A percentile compares a stretch with the other conserved stretches of the same genome.
Conservation (phyloP, 35 echinoderm and acorn worm species). For the Eucidaris tribuloides region DNA sequence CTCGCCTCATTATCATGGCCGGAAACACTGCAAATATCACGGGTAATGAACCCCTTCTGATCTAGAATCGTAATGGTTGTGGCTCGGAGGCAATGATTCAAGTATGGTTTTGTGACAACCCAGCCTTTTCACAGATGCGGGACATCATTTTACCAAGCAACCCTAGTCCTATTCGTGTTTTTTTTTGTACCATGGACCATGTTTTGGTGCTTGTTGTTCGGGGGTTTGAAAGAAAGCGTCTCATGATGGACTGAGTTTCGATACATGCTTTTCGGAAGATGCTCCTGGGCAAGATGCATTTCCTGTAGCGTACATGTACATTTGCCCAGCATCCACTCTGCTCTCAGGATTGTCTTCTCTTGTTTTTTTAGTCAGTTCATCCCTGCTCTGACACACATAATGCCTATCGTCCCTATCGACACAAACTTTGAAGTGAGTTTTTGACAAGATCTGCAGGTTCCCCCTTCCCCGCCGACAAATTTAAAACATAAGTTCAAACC, state of each 20-base stretch:
- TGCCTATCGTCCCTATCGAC: not conserved
- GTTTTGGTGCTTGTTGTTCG: not conserved
- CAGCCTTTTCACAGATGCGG: not conserved
- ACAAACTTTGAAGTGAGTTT: not conserved
- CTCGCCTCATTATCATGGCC: conserved; percentile 9
- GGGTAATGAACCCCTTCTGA: not conserved
- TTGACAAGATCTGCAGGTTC: not conserved
- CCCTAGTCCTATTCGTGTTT: not conserved
- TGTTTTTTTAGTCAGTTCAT: not conserved
- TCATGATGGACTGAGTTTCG: not conserved
- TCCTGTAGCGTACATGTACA: not conserved
- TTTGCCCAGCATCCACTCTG: not conserved
- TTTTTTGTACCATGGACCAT: conserved; percentile 7
- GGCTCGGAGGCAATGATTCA: conserved; percentile 24
- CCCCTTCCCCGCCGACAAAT: not conserved
- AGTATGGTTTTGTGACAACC: not conserved
- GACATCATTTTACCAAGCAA: conserved; percentile 27
- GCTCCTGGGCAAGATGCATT: not conserved
- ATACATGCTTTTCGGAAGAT: not conserved
- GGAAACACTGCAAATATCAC: conserved; percentile 10
- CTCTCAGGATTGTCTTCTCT: not conserved
- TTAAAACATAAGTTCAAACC: not conserved
- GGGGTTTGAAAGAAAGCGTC: not conserved
- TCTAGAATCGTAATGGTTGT: conserved; percentile 16
- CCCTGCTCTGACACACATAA: not conserved